phyloP scores from a whole-genome alignment of 37 sponge, comb jelly and placozoan species.

The Diacarnus erythraeanus region DNA sequence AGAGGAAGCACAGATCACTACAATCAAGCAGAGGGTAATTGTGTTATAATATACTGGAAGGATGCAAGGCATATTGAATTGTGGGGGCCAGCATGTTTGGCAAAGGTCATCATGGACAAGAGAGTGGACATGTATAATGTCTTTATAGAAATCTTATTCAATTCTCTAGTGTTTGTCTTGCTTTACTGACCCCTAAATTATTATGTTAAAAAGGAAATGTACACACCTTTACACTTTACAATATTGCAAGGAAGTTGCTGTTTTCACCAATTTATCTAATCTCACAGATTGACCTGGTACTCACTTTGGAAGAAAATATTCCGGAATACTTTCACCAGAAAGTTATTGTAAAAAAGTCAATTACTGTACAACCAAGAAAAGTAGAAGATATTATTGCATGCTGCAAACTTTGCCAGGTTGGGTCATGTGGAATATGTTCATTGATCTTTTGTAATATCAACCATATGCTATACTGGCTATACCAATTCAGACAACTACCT shows the following conservation, averaged over 20 bases:
- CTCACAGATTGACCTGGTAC: constrained; percentile 3
- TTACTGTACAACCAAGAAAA: background rate
- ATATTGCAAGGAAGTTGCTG: too few species aligned
- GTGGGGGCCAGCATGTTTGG: too few species aligned
- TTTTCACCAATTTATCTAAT: background rate
- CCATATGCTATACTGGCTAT: background rate
- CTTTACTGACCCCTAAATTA: too few species aligned
- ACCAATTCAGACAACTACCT: background rate
- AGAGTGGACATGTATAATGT: too few species aligned
- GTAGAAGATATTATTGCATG: background rate
- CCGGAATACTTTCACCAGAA: background rate
- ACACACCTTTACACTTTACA: too few species aligned
- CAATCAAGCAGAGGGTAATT: constrained; percentile 8
- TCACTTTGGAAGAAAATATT: background rate
- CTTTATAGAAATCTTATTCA: too few species aligned
- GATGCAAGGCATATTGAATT: too few species aligned
- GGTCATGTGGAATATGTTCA: background rate
- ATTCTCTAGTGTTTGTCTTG: too few species aligned
- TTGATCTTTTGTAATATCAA: background rate
- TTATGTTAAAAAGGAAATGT: too few species aligned
- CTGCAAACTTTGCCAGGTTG: background rate
- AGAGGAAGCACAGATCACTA: constrained; percentile 46
- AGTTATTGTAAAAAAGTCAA: background rate
- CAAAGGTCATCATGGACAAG: too few species aligned
- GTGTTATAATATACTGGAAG: too few species aligned